Evolutionary conservation across 2,797 vertebrate species (phyloP), one percentile per base, ranked within the genome.

Genomic region (Takifugu ocellatus): DNA sequence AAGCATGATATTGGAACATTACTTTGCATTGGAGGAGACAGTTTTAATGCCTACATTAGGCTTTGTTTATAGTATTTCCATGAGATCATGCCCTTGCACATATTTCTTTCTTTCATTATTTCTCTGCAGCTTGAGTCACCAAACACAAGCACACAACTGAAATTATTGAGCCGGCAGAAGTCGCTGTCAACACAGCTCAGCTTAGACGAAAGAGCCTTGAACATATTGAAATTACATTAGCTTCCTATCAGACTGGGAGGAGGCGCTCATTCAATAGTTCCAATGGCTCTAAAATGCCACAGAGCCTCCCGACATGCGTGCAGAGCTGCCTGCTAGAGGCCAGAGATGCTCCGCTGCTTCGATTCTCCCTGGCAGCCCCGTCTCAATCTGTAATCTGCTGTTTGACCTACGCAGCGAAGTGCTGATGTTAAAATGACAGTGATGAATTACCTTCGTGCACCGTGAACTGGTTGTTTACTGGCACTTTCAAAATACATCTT

Each of bases 311-410:
- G 57, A 55, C 49, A 68, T 44, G 33, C 24, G 50, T 56, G 42
- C 47, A 65, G 65, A 69, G 66, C 21, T 64, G 25, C n/a, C 26
- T 54, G 45, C 60, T 72, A 52, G 70, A 70, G 65, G 63, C 64
- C 58, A 59, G 54, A 70, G 51, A 75, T 10, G 64, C 76, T 60
- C 69, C 57, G 53, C 51, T 63, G 51, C 31, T 70, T 74, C 68
- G 61, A 81, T 70, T 73, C 45, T 66, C 48, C 55, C 61, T 68
- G 81, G 65, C 81, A 72, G 54, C 31, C 5, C 69, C n/a, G 72
- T 26, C 63, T 64, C 58, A 64, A 66, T 68, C 68, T 84, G 74
- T 84, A 83, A 84, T 88, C 84, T 76, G 74, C 70, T 21, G 64
- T 70, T 33, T 45, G 77, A 86, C 84, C 82, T 68, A 57, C 68